These are phyloP conservation scores for Pseudoips prasinana DNA, from an alignment of 2,888 invertebrate genomes.

Conservation along the genomic window DNA sequence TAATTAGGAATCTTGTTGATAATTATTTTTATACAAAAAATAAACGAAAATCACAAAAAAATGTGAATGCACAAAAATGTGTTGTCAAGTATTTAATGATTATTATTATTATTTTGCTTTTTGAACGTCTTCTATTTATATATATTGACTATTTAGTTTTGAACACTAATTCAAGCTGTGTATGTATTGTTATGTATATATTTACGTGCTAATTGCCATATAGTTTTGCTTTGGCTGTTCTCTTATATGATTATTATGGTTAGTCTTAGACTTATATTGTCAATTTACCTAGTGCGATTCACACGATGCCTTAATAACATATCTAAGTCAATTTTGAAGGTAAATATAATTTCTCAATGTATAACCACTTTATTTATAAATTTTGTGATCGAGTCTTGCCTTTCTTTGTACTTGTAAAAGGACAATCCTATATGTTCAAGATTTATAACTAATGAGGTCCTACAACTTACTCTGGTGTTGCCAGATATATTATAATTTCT, in stretches of 20 bases:
- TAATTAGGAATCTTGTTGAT: conserved; percentile 43
- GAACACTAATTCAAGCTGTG: conserved; percentile 44
- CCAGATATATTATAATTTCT: conserved; percentile 52
- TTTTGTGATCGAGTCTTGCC: conserved; percentile 44
- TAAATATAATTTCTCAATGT: conserved; percentile 63
- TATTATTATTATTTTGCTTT: conserved; percentile 51
- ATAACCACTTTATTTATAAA: conserved; percentile 45
- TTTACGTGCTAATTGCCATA: conserved; percentile 67
- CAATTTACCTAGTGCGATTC: conserved; percentile 78
- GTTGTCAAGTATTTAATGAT: conserved; percentile 47
- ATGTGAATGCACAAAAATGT: conserved; percentile 75
- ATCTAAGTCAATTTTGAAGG: conserved; percentile 80
- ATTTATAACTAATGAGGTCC: conserved; percentile 44
- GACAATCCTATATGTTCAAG: conserved; percentile 36
- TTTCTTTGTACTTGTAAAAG: conserved; percentile 41
- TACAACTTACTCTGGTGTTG: conserved; percentile 46
- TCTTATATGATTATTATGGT: too few species aligned
- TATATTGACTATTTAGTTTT: conserved; percentile 69
- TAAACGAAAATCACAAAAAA: conserved; percentile 67
- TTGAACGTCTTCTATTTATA: conserved; percentile 71
- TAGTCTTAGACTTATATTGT: conserved; percentile 67
- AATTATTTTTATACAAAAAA: conserved; percentile 69
- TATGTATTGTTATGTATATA: conserved; percentile 48
- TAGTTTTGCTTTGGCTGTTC: conserved; percentile 78
- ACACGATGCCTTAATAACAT: conserved; percentile 82